These are phyloP conservation scores for Anhinga anhinga DNA, from an alignment of 2,113 vertebrate genomes.

Conservation along the genomic window DNA sequence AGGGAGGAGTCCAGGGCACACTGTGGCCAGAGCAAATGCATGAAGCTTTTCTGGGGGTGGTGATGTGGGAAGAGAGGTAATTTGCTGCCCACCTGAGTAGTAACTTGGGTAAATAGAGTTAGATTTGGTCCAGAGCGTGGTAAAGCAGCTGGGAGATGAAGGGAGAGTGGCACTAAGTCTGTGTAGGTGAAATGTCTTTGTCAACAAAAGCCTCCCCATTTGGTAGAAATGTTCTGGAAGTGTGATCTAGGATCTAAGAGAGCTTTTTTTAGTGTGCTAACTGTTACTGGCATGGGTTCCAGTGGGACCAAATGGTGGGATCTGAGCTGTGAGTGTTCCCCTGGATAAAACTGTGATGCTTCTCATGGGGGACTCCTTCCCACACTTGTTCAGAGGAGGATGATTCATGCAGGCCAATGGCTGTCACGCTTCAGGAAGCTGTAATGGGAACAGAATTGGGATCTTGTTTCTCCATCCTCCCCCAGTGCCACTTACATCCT, in stretches of 20 bases:
- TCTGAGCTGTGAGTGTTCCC: neutral
- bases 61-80: neutral
- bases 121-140: neutral
- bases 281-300: neutral
- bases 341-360: neutral
- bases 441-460: neutral
- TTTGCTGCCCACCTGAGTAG: neutral
- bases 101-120: neutral
- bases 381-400: neutral
- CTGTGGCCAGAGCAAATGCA: neutral
- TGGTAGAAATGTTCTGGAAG: neutral
- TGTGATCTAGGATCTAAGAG: neutral
- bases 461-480: neutral
- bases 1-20: neutral
- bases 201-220: neutral
- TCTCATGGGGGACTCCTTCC: neutral
- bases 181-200: neutral
- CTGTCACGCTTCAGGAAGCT: neutral
- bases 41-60: neutral
- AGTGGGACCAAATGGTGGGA: neutral
- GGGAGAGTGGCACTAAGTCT: neutral
- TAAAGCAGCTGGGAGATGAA: neutral
- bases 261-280: neutral
- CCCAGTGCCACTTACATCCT: neutral
- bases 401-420: neutral